These are phyloP conservation scores for Campoplex nolae DNA, from an alignment of 2,888 invertebrate genomes.

Conservation along the genomic window DNA sequence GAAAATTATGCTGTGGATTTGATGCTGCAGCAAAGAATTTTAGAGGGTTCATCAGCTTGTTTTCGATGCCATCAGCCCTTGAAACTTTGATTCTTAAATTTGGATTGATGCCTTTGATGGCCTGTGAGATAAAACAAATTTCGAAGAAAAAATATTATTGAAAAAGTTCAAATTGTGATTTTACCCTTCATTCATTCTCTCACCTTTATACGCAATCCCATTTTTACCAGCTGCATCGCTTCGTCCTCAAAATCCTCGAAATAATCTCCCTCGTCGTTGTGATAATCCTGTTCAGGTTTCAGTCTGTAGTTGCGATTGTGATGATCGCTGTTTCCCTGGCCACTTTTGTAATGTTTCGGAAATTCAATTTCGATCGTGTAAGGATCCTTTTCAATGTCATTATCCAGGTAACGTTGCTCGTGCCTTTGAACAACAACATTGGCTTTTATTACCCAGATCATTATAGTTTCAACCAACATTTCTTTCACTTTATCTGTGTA, in stretches of 20 bases:
- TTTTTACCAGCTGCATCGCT: slow-evolving; percentile 68
- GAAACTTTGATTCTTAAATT: slow-evolving; percentile 76
- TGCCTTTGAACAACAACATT: slow-evolving; percentile 58
- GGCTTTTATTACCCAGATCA: background rate
- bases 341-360: slow-evolving; percentile 70
- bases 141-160: background rate
- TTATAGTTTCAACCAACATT: background rate
- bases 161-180: slow-evolving; percentile 12
- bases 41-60: background rate
- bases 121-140: slow-evolving; percentile 61
- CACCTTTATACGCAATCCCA: slow-evolving; percentile 74
- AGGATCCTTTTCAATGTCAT: slow-evolving; percentile 67
- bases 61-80: slow-evolving; percentile 69
- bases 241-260: slow-evolving; percentile 62
- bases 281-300: slow-evolving; percentile 56
- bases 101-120: slow-evolving; percentile 70
- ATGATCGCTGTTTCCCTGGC: slow-evolving; percentile 7
- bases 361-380: slow-evolving; percentile 78
- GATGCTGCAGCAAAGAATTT: background rate
- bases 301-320: slow-evolving; percentile 67
- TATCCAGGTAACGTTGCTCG: slow-evolving; percentile 47
- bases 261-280: slow-evolving; percentile 71
- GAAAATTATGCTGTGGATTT: background rate
- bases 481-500: background rate
- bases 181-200: slow-evolving; percentile 10